Base-by-base conservation (phyloP, 2,888 invertebrate genomes). In the Ectropis crepuscularia region DNA sequence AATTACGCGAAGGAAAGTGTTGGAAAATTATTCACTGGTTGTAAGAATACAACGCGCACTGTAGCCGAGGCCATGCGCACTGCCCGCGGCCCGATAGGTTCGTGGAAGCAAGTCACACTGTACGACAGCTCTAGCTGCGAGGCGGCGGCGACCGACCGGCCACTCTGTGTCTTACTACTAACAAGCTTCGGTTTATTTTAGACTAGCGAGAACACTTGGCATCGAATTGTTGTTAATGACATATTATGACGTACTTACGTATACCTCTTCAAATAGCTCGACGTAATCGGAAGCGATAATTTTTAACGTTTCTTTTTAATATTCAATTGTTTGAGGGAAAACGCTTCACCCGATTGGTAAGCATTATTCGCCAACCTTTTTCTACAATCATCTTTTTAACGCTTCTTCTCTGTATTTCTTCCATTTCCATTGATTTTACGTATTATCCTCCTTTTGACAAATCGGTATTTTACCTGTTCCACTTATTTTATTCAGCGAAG, bases 181-280 rank as follows among this genome's bases (percentile, higher is more conserved):
- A 9, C 16, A 11, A 9, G 39, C 42, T 69, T 62, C 43, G 67
- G 71, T 70, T 57, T 67, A 71, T 53, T 71, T 70, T 74, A 60
- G 64, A 36, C 39, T 11, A 57, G 53, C 69, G 58, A 12, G 48
- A 57, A 66, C 53, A 54, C 68, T 74, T 74, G 74, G 73, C 74
- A 72, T 71, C 68, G 61, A 61, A 61, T 71, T 68, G 62, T 65
- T 67, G 65, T 65, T 70, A 72, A 73, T 72, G 70, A 72, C 69
- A 69, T 67, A 69, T 67, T 69, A 70, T 70, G 68, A 72, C 70
- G 70, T 61, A 57, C 11, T 53, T 51, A 53, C 48, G 59, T 64
- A 57, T 64, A 39, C 50, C 11, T 41, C 16, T 41, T 68, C 61
- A 67, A 73, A 70, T 71, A 71, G 68, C 63, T 60, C 53, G 49